A percentile compares a stretch with the other conserved stretches of the same genome.
phyloP scores from a whole-genome alignment of 2,888 invertebrate genomes.

The Autographa gamma region DNA sequence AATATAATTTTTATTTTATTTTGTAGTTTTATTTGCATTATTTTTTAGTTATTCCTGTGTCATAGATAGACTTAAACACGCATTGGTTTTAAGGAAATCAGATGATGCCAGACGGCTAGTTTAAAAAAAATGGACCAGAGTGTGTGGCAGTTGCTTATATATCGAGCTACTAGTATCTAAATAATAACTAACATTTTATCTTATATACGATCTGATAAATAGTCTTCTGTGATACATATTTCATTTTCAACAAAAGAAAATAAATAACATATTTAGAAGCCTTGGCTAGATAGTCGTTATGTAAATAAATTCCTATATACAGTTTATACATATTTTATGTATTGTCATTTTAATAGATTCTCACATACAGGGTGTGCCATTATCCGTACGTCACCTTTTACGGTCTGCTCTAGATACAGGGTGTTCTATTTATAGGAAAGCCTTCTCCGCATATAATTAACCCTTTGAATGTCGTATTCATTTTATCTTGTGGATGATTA shows the following conservation, averaged over 20 bases:
- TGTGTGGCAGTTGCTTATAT: too few relatives aligned
- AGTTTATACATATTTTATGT: background rate
- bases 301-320: background rate
- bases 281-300: background rate
- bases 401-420: background rate
- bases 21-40: too few relatives aligned
- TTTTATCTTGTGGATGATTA: background rate
- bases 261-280: background rate
- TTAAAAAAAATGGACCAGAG: too few relatives aligned
- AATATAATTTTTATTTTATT: too few relatives aligned
- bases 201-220: too few relatives aligned
- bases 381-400: conserved; percentile 1
- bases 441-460: background rate
- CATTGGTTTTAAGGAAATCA: too few relatives aligned
- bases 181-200: too few relatives aligned
- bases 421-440: background rate
- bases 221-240: background rate
- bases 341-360: conserved; percentile 5
- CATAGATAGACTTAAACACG: too few relatives aligned
- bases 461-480: background rate
- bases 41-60: too few relatives aligned
- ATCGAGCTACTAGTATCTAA: too few relatives aligned
- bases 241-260: background rate
- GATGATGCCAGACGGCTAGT: too few relatives aligned
- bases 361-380: background rate